Base-by-base conservation (phyloP, 2,113 vertebrate species). In the Meriones unguiculatus region DNA sequence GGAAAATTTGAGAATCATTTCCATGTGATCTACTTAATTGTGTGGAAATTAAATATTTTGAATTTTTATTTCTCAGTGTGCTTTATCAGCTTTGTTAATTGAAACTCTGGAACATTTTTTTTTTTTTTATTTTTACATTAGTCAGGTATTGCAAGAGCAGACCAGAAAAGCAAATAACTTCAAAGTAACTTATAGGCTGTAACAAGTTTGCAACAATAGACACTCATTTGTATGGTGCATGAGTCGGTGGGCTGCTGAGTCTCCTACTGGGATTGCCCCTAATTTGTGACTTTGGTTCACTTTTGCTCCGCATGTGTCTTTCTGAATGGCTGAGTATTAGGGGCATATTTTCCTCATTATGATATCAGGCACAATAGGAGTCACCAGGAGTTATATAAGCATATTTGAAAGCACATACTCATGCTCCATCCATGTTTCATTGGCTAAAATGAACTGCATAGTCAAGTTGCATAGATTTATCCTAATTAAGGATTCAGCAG, bases 201-300 rank as follows among this genome's bases (percentile, higher is more conserved):
- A 90, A 57, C 7, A 30, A 50, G 18, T 90, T 96, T 54, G 70
- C 15, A 96, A 85, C 32, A 91, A 57, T 76, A 88, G 86, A 65
- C 18, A 62, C 88, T 95, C 90, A 50, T 78, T 91, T 95, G 82
- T 92, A 62, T 94, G 87, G 10, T 25, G 50, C n/a, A 69, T 57
- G 24, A 84, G 8, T 89, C 22, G 88, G n/a, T 28, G 28, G 25
- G 3, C 91, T 90, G 57, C 14, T 1, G 17, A 72, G 35, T 1
- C 24, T 93, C 14, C 77, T 62, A 25, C 11, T 50, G 78, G 46
- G 22, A 24, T 80, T 62, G 64, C 46, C 32, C 90, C 20, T 95
- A 35, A 38, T 38, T 75, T 94, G 38, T 32, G 70, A 30, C 46
- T 28, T 95, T 73, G n/a, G 4, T 94, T 95, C 28, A 1, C 15